These are phyloP conservation scores for Lampris megalopsis DNA, from an alignment of 2,113 vertebrate genomes.

Conservation along the genomic window DNA sequence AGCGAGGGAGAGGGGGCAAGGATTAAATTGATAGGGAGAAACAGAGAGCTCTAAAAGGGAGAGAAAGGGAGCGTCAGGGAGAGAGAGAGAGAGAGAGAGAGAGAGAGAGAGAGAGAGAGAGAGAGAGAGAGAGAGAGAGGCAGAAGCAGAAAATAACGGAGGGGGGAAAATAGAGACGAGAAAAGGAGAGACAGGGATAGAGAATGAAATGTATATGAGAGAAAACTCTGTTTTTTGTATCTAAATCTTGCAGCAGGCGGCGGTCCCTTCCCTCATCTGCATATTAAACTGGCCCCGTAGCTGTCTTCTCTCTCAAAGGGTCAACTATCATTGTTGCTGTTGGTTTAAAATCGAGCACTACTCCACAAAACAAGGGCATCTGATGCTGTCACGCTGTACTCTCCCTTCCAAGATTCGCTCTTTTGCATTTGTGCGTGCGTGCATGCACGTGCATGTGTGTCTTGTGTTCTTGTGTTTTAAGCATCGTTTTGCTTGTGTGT, in stretches of 20 bases:
- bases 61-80: conserved; percentile 12
- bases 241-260: conserved; percentile 58
- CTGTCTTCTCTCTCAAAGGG: conserved; percentile 64
- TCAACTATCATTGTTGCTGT: conserved; percentile 71
- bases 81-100: conserved; percentile 23
- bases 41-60: conserved; percentile 29
- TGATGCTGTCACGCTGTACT: conserved; percentile 61
- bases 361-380: conserved; percentile 68
- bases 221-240: conserved; percentile 39
- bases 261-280: conserved; percentile 69
- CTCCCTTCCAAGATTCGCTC: conserved; percentile 17
- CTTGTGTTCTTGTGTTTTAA: not conserved
- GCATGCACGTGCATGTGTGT: conserved; percentile 6
- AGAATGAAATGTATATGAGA: not conserved
- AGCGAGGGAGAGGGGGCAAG: not conserved
- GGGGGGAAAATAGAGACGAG: conserved; percentile 24
- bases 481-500: not conserved
- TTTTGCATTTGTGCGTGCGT: conserved; percentile 25
- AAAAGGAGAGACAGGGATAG: not conserved
- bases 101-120: conserved; percentile 36
- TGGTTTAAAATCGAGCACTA: conserved; percentile 64
- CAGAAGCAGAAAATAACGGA: conserved; percentile 24
- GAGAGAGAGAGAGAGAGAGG: conserved; percentile 15
- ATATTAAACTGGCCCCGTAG: conserved; percentile 76
- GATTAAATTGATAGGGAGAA: conserved; percentile 55